Conservation (phyloP, 2,113 vertebrate genomes). For the Vombatus ursinus region DNA sequence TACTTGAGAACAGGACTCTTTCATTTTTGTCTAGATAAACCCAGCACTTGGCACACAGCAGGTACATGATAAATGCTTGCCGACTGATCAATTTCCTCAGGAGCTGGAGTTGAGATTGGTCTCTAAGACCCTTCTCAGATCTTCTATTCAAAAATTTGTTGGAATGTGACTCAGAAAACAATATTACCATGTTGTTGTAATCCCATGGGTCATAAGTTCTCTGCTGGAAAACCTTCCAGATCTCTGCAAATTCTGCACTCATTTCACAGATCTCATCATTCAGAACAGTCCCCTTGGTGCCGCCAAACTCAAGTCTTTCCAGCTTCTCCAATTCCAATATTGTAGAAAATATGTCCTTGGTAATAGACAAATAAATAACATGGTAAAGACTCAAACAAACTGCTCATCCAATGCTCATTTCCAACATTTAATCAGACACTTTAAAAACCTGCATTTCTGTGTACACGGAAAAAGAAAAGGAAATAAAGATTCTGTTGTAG, state of each 20-base stretch:
- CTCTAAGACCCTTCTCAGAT: background rate
- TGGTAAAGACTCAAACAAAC: constrained; percentile 27
- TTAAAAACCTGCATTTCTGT: background rate
- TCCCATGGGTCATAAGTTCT: constrained; percentile 79
- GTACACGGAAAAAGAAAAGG: background rate
- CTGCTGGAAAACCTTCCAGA: constrained; percentile 82
- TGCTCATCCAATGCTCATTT: constrained; percentile 6
- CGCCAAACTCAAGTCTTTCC: constrained; percentile 88
- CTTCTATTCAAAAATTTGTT: background rate
- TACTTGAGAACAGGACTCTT: background rate
- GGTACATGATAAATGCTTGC: background rate
- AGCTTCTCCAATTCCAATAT: constrained; percentile 87
- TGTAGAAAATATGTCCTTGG: constrained; percentile 84
- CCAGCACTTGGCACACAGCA: background rate
- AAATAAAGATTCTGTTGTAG: background rate
- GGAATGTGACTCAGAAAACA: background rate
- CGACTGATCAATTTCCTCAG: background rate
- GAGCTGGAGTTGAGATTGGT: background rate
- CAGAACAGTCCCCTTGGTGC: constrained; percentile 81
- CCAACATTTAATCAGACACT: background rate
- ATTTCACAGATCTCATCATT: constrained; percentile 81
- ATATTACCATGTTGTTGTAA: constrained; percentile 80
- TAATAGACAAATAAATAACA: background rate
- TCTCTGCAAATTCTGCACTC: constrained; percentile 81
- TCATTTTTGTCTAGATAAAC: background rate